Evolutionary conservation across 2,113 vertebrate genomes (phyloP), one percentile per base, ranked within the genome.

Genomic region (Rhegmatorhina hoffmannsi): DNA sequence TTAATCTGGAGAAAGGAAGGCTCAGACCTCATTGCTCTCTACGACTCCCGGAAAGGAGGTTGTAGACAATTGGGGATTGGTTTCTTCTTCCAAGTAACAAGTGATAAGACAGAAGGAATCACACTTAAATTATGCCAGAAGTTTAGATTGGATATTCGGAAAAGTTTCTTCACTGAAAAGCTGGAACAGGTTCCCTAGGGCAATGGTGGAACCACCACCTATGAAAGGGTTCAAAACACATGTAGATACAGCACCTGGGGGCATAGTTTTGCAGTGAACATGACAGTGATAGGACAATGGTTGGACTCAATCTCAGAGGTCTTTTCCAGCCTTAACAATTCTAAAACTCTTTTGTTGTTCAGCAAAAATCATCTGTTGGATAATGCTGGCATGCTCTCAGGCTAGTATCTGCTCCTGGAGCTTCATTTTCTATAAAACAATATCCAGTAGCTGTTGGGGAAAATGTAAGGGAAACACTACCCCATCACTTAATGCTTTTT

Each of bases 401-500:
- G 19, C 12, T 69, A 62, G 6, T 31, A 68, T 17, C 33, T 63
- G 10, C 25, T 36, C 52, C 40, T 67, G 29, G 13, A 90, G 13
- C 11, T 93, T 83, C 10, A 18, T 69, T 91, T 68, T 56, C 49
- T 34, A 13, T 40, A 52, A 11, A 46, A 24, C 11, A 73, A 10
- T 47, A 66, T 58, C 83, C 50, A 90, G 50, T 7, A 87, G 17
- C 21, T 70, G 6, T 77, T 66, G 74, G 11, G 67, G 25, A 84
- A 86, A 69, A 84, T 3, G 72, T 2, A 67, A 55, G 26, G 26
- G 52, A 92, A 44, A 66, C 2, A 0, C 21, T 97, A 96, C 95
- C 96, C 96, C 94, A 82, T 85, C 76, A 14, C 93, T 92, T 95
- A 95, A 78, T 26, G 87, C 84, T 95, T 96, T 97, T 89, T 98